Evolutionary conservation across 30 jellyfish, hydroid and myxozoan species (phyloP).

Genomic region (Aurelia aurita complex sp. Pacific): DNA sequence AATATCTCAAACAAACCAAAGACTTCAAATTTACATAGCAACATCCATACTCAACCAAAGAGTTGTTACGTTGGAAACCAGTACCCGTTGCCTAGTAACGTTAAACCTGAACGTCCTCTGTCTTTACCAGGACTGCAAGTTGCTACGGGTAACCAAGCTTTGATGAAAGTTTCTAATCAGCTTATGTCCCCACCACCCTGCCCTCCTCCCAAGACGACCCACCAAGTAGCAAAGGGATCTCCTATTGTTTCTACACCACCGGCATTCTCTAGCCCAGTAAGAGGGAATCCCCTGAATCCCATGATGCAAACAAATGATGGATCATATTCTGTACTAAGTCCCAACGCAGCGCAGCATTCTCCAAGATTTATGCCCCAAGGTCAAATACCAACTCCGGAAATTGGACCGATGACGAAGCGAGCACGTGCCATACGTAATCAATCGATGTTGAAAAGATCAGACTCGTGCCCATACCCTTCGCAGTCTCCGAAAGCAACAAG

Average conservation of each 20-base stretch:
- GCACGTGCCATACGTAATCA: slow-evolving; percentile 16
- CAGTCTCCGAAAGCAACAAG: slow-evolving; percentile 55
- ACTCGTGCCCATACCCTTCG: slow-evolving; percentile 78
- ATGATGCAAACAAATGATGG: slow-evolving; percentile 11
- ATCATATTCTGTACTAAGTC: slow-evolving; percentile 2
- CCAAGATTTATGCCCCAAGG: slow-evolving; percentile 1
- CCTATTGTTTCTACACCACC: slow-evolving; percentile 21
- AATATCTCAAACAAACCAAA: too few species aligned
- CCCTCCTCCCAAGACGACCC: slow-evolving; percentile 58
- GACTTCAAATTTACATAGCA: too few species aligned
- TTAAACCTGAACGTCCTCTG: slow-evolving; percentile 20
- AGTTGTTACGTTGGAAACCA: too few species aligned
- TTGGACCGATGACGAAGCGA: slow-evolving; percentile 13
- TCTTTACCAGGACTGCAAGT: slow-evolving; percentile 46
- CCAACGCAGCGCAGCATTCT: slow-evolving; percentile 11
- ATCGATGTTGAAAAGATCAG: slow-evolving; percentile 40
- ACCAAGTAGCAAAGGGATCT: slow-evolving; percentile 17
- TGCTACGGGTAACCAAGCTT: slow-evolving; percentile 13
- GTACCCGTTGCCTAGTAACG: background rate
- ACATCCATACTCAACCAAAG: too few species aligned
- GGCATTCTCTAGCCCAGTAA: background rate
- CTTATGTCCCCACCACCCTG: slow-evolving; percentile 64
- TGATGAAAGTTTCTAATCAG: background rate
- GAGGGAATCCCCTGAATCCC: background rate
- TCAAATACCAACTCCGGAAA: background rate